phyloP scores from a whole-genome alignment of 64 coral and sea anemone genomes.

The Cladopsammia gracilis region DNA sequence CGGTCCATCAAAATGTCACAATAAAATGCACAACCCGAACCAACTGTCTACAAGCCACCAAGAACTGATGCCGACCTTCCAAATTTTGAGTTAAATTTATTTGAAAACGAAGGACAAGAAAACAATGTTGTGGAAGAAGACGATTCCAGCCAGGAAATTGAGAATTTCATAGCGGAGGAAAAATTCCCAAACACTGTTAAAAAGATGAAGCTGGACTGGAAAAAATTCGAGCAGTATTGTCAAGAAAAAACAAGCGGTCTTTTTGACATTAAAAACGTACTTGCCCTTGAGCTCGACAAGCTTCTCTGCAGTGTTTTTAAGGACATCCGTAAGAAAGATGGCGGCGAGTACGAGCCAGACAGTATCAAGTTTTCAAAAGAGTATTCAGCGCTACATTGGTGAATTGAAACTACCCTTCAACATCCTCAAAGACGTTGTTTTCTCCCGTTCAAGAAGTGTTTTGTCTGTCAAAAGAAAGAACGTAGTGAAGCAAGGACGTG shows the following conservation, averaged over 20 bases:
- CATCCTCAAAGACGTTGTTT: slow-evolving; percentile 29
- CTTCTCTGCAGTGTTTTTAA: neutral
- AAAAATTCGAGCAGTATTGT: neutral
- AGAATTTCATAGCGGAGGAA: neutral
- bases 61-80: too few relatives aligned
- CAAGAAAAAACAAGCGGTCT: neutral
- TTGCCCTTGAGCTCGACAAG: neutral
- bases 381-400: neutral
- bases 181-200: slow-evolving; percentile 12
- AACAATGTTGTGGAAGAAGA: too few relatives aligned
- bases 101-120: too few relatives aligned
- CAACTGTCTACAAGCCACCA: too few relatives aligned
- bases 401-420: slow-evolving; percentile 1
- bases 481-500: slow-evolving; percentile 24
- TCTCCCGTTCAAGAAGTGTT: slow-evolving; percentile 14
- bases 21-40: too few relatives aligned
- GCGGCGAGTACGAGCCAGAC: slow-evolving; percentile 52
- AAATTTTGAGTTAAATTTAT: too few relatives aligned
- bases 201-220: neutral
- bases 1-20: too few relatives aligned
- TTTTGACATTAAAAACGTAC: neutral
- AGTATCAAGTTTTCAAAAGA: slow-evolving; percentile 23
- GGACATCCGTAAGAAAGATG: neutral
- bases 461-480: slow-evolving; percentile 31
- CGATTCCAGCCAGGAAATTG: neutral